These are phyloP conservation scores for Alexandromys oeconomus DNA, from an alignment of 2,797 vertebrate species.

Conservation along the genomic window DNA sequence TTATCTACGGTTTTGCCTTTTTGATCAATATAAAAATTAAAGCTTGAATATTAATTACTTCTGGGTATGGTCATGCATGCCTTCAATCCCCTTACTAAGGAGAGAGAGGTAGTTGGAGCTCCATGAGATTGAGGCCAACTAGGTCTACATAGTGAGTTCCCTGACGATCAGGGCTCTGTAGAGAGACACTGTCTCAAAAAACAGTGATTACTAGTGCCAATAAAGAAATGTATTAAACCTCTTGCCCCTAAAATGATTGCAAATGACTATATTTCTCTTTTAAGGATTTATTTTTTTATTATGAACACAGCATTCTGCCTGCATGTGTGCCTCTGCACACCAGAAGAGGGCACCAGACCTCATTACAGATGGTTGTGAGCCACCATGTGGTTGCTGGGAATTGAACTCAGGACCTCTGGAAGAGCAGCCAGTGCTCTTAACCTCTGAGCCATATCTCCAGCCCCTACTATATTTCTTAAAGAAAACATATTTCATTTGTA, in stretches of 20 bases:
- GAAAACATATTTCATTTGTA: not conserved
- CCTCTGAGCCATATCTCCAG: too few species aligned
- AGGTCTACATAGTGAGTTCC: not conserved
- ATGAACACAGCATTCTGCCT: too few species aligned
- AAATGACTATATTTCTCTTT: not conserved
- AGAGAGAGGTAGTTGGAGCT: not conserved
- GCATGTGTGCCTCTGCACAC: too few species aligned
- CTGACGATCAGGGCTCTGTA: not conserved
- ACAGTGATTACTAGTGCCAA: not conserved
- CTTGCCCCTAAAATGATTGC: not conserved
- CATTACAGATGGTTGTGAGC: too few species aligned
- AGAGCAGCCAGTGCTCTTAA: too few species aligned
- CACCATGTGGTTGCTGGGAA: too few species aligned
- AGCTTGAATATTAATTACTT: constrained; percentile 40
- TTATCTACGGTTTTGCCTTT: not conserved
- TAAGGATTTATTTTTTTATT: too few species aligned
- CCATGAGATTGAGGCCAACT: not conserved
- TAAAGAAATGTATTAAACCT: constrained; percentile 2
- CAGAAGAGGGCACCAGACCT: too few species aligned
- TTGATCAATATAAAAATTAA: not conserved
- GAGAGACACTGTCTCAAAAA: not conserved
- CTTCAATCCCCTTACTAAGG: not conserved
- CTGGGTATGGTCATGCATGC: too few species aligned
- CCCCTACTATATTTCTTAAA: not conserved
- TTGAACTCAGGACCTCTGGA: too few species aligned